These are phyloP conservation scores for Hippocampus comes DNA, from an alignment of 2,113 vertebrate genomes.

Conservation along the genomic window DNA sequence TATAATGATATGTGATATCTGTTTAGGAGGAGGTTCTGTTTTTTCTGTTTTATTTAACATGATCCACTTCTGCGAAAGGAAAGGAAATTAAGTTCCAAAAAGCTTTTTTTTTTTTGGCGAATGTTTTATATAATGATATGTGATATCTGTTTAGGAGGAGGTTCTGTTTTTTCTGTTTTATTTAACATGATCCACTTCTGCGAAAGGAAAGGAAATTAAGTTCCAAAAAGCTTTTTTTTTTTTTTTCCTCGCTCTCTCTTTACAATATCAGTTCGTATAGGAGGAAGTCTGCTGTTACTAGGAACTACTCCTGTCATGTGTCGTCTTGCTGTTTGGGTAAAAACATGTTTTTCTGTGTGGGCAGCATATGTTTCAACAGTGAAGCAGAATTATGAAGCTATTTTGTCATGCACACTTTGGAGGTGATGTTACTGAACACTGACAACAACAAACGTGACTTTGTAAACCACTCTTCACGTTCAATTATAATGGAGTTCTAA, in stretches of 20 bases:
- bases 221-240: too few species aligned
- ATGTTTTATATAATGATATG: conserved; percentile 55
- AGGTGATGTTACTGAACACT: conserved; percentile 57
- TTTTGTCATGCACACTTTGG: conserved; percentile 48
- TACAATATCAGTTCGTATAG: neutral
- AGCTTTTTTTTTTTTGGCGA: conserved; percentile 26
- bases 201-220: too few species aligned
- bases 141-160: too few species aligned
- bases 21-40: too few species aligned
- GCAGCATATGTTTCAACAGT: neutral
- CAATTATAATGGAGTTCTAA: conserved; percentile 64
- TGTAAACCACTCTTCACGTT: conserved; percentile 67
- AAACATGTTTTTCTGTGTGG: conserved; percentile 26
- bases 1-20: too few species aligned
- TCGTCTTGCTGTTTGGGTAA: neutral
- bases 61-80: too few species aligned
- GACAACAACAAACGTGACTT: conserved; percentile 50
- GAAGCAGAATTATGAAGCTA: conserved; percentile 35
- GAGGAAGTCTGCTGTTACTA: conserved; percentile 13
- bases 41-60: too few species aligned
- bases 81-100: too few species aligned
- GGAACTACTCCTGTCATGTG: conserved; percentile 29
- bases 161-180: too few species aligned
- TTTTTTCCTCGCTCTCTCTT: too few species aligned
- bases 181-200: too few species aligned